Conservation (phyloP, 2,113 vertebrate species). For the Psittacula cyanocephala region DNA sequence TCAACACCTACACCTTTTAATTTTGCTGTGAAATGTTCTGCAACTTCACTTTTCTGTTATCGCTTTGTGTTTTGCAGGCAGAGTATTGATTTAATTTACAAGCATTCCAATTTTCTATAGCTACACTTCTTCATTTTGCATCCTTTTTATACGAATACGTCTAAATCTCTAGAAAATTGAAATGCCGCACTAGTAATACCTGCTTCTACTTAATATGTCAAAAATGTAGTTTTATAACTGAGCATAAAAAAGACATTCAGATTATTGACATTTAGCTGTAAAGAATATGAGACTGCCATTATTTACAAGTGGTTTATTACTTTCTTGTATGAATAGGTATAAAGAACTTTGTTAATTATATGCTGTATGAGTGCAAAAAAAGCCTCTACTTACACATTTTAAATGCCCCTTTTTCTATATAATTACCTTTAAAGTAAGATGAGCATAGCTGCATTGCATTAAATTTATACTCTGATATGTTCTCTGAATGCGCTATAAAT, state of each 20-base stretch:
- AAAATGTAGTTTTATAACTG: slow-evolving; percentile 58
- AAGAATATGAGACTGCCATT: slow-evolving; percentile 68
- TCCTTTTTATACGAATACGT: slow-evolving; percentile 64
- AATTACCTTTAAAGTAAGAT: slow-evolving; percentile 73
- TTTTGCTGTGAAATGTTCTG: slow-evolving; percentile 58
- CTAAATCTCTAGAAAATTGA: slow-evolving; percentile 68
- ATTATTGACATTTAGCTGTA: slow-evolving; percentile 73
- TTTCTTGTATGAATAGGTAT: slow-evolving; percentile 72
- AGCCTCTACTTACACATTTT: slow-evolving; percentile 63
- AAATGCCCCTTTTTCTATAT: slow-evolving; percentile 64
- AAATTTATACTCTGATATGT: slow-evolving; percentile 54
- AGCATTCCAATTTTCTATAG: slow-evolving; percentile 44
- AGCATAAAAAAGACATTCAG: slow-evolving; percentile 62
- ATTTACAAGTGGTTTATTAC: slow-evolving; percentile 77
- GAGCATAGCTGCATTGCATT: slow-evolving; percentile 65
- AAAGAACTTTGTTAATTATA: slow-evolving; percentile 77
- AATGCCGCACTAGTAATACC: slow-evolving; percentile 57
- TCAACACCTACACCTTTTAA: slow-evolving; percentile 65
- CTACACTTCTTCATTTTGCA: slow-evolving; percentile 56
- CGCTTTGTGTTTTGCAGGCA: slow-evolving; percentile 60
- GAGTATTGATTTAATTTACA: slow-evolving; percentile 65
- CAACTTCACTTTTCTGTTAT: slow-evolving; percentile 62
- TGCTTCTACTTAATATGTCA: slow-evolving; percentile 68
- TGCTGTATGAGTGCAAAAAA: slow-evolving; percentile 51
- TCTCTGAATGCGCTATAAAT: slow-evolving; percentile 62